Percentiles rank a stretch among this genome's conserved stretches.
Evolutionary conservation across 2,113 vertebrate genomes (phyloP).

Genomic region (Tretioscincus oriximinensis): DNA sequence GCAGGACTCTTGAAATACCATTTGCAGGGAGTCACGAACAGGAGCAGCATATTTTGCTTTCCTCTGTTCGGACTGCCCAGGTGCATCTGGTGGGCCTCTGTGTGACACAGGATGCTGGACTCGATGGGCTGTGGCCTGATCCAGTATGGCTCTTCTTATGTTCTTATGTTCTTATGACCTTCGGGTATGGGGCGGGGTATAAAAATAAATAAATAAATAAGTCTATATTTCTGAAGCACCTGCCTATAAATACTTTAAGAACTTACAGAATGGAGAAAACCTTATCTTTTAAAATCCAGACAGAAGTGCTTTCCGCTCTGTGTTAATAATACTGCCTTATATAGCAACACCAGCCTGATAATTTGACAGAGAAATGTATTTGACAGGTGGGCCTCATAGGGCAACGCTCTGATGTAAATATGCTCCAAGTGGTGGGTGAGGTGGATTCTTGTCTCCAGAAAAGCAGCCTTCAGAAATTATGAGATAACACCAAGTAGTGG

Average conservation of each 20-base stretch:
- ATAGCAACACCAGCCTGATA: not conserved
- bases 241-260: not conserved
- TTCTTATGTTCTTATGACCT: too few species aligned
- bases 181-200: too few species aligned
- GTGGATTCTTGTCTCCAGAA: constrained; percentile 16
- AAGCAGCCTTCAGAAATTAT: constrained; percentile 37
- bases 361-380: constrained; percentile 5
- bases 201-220: too few species aligned
- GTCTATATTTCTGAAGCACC: not conserved
- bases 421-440: constrained; percentile 8
- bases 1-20: too few species aligned
- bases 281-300: not conserved
- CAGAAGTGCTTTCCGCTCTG: rapidly evolving
- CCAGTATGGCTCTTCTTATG: too few species aligned
- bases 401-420: constrained; percentile 14
- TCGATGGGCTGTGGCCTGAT: too few species aligned
- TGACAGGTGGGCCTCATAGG: not conserved
- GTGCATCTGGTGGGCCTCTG: too few species aligned
- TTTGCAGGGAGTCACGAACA: too few species aligned
- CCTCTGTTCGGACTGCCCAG: too few species aligned
- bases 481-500: constrained; percentile 39
- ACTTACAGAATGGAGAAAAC: not conserved
- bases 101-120: too few species aligned
- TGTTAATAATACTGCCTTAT: not conserved
- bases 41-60: too few species aligned